Conservation (phyloP, 2,888 invertebrate genomes). For the Eudemis profundana region DNA sequence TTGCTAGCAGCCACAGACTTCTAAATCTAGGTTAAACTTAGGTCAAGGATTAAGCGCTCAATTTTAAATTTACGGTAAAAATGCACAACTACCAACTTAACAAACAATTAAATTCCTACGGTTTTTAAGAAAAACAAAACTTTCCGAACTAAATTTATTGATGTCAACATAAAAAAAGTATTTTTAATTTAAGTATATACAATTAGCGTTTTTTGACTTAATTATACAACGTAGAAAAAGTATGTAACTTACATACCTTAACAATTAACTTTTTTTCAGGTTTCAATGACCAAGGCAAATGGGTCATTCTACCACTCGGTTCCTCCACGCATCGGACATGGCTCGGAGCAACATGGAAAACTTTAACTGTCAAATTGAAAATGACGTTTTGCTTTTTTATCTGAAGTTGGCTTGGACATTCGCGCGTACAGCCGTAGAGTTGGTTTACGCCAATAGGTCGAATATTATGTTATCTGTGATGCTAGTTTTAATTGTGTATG, state of each 20-base stretch:
- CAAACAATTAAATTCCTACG: no score
- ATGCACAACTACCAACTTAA: no score
- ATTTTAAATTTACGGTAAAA: no score
- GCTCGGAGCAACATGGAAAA: background rate
- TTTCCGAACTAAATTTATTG: no score
- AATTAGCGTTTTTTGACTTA: no score
- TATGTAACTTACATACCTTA: background rate
- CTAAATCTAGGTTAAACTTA: no score
- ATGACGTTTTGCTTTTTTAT: conserved; percentile 48
- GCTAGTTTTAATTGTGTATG: conserved; percentile 53
- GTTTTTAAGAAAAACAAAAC: no score
- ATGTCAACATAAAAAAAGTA: no score
- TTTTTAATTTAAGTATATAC: no score
- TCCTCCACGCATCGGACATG: background rate
- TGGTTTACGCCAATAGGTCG: conserved; percentile 50
- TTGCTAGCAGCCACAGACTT: no score
- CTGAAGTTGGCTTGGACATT: conserved; percentile 50
- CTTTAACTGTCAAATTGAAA: conserved; percentile 33
- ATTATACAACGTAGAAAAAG: no score
- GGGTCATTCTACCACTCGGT: conserved; percentile 11
- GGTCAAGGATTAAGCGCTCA: no score
- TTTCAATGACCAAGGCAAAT: conserved; percentile 9
- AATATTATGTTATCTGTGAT: conserved; percentile 53
- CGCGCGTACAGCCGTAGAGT: conserved; percentile 48
- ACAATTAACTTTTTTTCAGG: conserved; percentile 23